Evolutionary conservation across 37 sponge, comb jelly and placozoan genomes (phyloP).

Genomic region (Geodia barretti): DNA sequence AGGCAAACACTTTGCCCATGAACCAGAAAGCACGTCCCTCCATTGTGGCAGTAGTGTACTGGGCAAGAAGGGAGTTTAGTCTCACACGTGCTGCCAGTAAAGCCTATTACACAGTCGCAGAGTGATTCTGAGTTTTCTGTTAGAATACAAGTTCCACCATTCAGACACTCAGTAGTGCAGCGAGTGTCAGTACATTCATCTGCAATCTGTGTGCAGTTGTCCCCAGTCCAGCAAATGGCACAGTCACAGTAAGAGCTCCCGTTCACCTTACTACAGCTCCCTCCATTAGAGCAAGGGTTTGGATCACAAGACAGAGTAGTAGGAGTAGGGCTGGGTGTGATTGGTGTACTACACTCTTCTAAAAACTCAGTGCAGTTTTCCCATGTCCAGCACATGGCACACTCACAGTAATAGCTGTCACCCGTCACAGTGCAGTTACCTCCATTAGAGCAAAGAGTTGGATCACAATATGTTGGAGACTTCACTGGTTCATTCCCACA

Average conservation of each 20-base stretch:
- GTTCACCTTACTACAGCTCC: too few relatives aligned
- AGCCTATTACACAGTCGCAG: not conserved
- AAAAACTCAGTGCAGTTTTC: constrained; percentile 34
- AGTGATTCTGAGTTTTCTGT: too few relatives aligned
- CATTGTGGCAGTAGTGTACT: not conserved
- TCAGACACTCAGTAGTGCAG: not conserved
- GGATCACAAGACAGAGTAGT: too few relatives aligned
- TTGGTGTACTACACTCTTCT: too few relatives aligned
- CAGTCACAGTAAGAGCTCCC: too few relatives aligned
- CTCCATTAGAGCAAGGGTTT: too few relatives aligned
- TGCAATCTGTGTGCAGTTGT: not conserved
- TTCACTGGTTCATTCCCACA: too few relatives aligned
- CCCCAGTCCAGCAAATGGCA: not conserved
- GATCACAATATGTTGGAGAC: too few relatives aligned
- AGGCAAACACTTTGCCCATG: not conserved
- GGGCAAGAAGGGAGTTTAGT: not conserved
- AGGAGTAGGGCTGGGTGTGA: too few relatives aligned
- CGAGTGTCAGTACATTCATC: not conserved
- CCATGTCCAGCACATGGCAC: constrained; percentile 39
- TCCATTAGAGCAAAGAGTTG: constrained; percentile 12
- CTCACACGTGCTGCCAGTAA: not conserved
- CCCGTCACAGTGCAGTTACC: constrained; percentile 16
- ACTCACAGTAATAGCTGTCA: constrained; percentile 27
- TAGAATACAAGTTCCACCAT: not conserved
- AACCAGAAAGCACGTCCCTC: not conserved